These are phyloP conservation scores for Drosophila bunnanda DNA, from an alignment of 2,888 invertebrate genomes.

Conservation along the genomic window DNA sequence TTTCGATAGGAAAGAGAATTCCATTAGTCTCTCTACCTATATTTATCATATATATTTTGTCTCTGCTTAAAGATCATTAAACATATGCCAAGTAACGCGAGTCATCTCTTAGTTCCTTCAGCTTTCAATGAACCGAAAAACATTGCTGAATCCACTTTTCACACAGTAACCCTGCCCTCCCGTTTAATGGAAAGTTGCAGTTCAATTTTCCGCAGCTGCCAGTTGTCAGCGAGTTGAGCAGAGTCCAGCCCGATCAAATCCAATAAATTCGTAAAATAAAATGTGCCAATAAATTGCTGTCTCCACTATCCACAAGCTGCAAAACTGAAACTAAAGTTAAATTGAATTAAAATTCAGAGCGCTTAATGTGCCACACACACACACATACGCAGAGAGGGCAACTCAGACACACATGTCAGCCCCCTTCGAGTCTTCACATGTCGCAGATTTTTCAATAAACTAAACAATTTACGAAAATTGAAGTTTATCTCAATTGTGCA, in stretches of 20 bases:
- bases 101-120: not conserved
- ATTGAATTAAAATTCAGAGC: slow-evolving; percentile 80
- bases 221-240: slow-evolving; percentile 14
- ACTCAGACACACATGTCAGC: not conserved
- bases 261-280: slow-evolving; percentile 77
- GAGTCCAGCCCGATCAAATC: slow-evolving; percentile 56
- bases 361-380: slow-evolving; percentile 51
- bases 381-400: not conserved
- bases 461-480: slow-evolving; percentile 82
- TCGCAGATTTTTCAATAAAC: slow-evolving; percentile 80
- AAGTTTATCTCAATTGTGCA: slow-evolving; percentile 83
- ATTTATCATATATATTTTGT: not conserved
- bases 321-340: slow-evolving; percentile 71
- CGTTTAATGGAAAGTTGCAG: slow-evolving; percentile 3
- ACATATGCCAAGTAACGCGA: not conserved
- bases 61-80: not conserved
- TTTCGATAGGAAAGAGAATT: no score
- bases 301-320: slow-evolving; percentile 41
- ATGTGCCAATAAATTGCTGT: slow-evolving; percentile 75
- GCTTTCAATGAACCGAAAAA: slow-evolving; percentile 5
- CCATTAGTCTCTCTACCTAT: not conserved
- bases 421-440: slow-evolving; percentile 66
- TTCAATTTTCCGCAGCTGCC: slow-evolving; percentile 30
- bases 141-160: not conserved
- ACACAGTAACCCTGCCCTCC: not conserved